phyloP scores from a whole-genome alignment of 2,888 invertebrate genomes.

The Adelognathus sp. region DNA sequence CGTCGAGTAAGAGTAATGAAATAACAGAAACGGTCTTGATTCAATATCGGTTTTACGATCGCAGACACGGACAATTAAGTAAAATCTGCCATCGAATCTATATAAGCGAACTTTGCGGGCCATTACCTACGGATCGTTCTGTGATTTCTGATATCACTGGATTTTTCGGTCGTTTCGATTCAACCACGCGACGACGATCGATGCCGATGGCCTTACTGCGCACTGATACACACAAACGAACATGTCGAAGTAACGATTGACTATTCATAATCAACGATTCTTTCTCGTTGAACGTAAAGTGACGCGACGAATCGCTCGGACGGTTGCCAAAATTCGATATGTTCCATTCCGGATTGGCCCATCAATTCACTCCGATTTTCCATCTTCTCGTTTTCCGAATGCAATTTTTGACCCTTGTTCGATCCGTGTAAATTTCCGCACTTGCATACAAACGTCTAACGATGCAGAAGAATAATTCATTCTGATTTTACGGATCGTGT shows the following conservation, averaged over 20 bases:
- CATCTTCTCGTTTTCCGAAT: too few relatives aligned
- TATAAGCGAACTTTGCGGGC: conserved; percentile 21
- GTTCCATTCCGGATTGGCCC: background rate
- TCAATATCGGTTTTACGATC: conserved; percentile 40
- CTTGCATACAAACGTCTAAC: too few relatives aligned
- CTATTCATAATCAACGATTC: conserved; percentile 43
- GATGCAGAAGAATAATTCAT: too few relatives aligned
- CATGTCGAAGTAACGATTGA: conserved; percentile 25
- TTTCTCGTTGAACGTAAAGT: background rate
- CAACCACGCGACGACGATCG: conserved; percentile 27
- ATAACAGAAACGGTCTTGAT: conserved; percentile 50
- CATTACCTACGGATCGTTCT: conserved; percentile 15
- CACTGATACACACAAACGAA: too few relatives aligned
- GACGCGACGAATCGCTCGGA: conserved; percentile 9
- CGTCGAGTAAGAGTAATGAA: conserved; percentile 33
- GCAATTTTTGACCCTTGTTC: too few relatives aligned
- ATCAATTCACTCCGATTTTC: too few relatives aligned
- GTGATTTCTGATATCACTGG: conserved; percentile 8
- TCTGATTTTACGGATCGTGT: too few relatives aligned
- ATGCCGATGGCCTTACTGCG: too few relatives aligned
- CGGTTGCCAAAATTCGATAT: conserved; percentile 35
- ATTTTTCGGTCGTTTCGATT: conserved; percentile 21
- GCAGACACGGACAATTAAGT: conserved; percentile 45
- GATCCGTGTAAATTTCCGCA: too few relatives aligned
- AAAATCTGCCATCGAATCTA: conserved; percentile 32